A percentile compares a stretch with the other conserved stretches of the same genome.
phyloP scores from a whole-genome alignment of 2,797 vertebrate genomes.

The Craterocephalus amniculus region DNA sequence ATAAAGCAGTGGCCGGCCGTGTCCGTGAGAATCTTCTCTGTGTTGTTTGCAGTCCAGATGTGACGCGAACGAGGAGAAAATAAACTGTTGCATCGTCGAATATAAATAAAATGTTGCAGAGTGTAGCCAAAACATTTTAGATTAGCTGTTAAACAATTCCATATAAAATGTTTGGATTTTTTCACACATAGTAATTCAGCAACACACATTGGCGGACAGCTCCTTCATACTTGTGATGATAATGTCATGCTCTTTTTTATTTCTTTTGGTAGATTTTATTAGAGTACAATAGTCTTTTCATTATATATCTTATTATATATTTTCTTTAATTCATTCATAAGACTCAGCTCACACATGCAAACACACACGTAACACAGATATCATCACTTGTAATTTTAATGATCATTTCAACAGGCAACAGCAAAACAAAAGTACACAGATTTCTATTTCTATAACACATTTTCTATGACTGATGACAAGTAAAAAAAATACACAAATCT shows the following conservation, averaged over 20 bases:
- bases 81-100: slow-evolving; percentile 32
- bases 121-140: neutral
- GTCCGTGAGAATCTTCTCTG: neutral
- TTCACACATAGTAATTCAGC: neutral
- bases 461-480: slow-evolving; percentile 1
- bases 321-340: neutral
- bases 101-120: neutral
- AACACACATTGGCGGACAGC: slow-evolving; percentile 9
- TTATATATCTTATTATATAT: slow-evolving; percentile 6
- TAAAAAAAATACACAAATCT: neutral
- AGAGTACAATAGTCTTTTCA: neutral
- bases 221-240: neutral
- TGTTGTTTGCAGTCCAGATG: slow-evolving; percentile 13
- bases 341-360: neutral
- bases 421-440: neutral
- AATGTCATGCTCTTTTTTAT: neutral
- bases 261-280: neutral
- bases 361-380: neutral
- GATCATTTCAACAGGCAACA: neutral
- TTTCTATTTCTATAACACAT: neutral
- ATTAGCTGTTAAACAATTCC: too few species aligned
- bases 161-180: neutral
- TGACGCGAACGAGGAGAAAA: slow-evolving; percentile 4
- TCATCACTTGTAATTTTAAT: neutral
- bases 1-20: slow-evolving; percentile 34